These are phyloP conservation scores for Spinus olivaceus DNA, from an alignment of 2,797 vertebrate species.

Conservation along the genomic window DNA sequence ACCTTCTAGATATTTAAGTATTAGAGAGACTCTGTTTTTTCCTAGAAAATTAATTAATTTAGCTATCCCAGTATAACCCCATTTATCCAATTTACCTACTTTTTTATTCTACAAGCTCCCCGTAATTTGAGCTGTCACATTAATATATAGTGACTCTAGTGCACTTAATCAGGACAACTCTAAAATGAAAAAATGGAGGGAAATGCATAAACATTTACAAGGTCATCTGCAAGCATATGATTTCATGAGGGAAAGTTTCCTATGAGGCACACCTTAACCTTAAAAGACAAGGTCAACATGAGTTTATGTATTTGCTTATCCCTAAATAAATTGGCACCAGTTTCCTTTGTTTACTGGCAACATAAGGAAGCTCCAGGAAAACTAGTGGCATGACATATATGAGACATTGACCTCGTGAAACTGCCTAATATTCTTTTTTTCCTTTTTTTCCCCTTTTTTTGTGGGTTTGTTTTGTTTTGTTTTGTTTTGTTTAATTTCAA, in stretches of 20 bases:
- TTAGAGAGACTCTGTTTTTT: slow-evolving; percentile 39
- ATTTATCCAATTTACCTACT: slow-evolving; percentile 54
- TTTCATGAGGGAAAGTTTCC: neutral
- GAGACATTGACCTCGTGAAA: neutral
- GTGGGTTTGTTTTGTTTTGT: neutral
- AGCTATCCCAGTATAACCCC: slow-evolving; percentile 23
- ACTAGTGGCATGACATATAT: neutral
- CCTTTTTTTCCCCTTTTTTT: neutral
- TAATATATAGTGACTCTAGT: slow-evolving; percentile 42
- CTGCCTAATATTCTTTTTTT: neutral
- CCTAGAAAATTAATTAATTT: slow-evolving; percentile 63
- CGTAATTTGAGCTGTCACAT: slow-evolving; percentile 54
- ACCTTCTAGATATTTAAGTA: slow-evolving; percentile 62
- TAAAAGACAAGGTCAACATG: neutral
- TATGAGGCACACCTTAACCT: neutral
- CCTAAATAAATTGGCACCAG: neutral
- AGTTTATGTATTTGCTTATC: neutral
- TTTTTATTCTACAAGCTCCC: slow-evolving; percentile 46
- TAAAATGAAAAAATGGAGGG: slow-evolving; percentile 34
- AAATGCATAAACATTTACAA: slow-evolving; percentile 48
- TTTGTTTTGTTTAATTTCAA: neutral
- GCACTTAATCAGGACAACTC: slow-evolving; percentile 41
- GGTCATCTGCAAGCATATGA: neutral
- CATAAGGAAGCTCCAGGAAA: neutral
- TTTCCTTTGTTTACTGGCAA: neutral